Conservation (phyloP, 2,888 invertebrate species). For the Apocheima hispidaria region DNA sequence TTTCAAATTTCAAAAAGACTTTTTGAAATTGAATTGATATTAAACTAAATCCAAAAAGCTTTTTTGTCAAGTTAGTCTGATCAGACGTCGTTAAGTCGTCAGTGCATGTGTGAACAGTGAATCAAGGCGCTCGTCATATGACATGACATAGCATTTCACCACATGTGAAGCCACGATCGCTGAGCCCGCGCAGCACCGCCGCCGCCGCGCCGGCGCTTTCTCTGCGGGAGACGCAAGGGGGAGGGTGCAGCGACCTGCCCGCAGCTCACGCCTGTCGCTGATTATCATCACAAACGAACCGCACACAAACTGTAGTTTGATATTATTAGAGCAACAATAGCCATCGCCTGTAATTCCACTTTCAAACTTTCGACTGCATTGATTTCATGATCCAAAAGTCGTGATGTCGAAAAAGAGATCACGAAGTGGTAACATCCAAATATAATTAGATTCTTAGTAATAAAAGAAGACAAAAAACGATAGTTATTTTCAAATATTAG, state of each 20-base stretch:
- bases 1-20: too few relatives aligned
- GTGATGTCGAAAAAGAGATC: slow-evolving; percentile 24
- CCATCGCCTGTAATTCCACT: slow-evolving; percentile 24
- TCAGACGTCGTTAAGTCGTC: too few relatives aligned
- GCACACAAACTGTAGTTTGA: slow-evolving; percentile 4
- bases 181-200: slow-evolving; percentile 1
- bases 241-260: slow-evolving; percentile 30
- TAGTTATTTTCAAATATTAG: slow-evolving; percentile 3
- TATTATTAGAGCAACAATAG: slow-evolving; percentile 30
- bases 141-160: slow-evolving; percentile 6
- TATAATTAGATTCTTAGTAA: neutral
- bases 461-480: neutral
- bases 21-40: too few relatives aligned
- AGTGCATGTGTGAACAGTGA: too few relatives aligned
- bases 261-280: slow-evolving; percentile 12
- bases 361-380: slow-evolving; percentile 36
- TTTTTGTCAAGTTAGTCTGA: too few relatives aligned
- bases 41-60: neutral
- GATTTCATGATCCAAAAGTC: slow-evolving; percentile 29
- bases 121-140: neutral
- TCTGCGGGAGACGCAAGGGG: slow-evolving; percentile 10
- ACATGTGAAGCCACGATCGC: neutral
- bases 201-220: slow-evolving; percentile 23
- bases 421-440: slow-evolving; percentile 6
- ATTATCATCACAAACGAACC: slow-evolving; percentile 24